These are phyloP conservation scores for Drosophila equinoxialis DNA, from an alignment of 1,140 invertebrate genomes.

Conservation along the genomic window DNA sequence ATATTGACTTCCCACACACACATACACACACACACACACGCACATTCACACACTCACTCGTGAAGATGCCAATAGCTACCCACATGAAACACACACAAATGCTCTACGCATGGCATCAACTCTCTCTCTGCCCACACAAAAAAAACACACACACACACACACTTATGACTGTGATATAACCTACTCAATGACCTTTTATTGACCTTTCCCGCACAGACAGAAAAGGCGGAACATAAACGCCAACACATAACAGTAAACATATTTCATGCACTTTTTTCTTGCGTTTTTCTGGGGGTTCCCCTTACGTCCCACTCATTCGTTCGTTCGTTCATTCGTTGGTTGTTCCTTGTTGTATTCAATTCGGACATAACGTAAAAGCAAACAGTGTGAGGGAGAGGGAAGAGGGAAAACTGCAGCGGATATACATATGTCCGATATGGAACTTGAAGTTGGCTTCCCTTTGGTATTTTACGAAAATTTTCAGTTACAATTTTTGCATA, in stretches of 20 bases:
- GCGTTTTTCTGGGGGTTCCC: not conserved
- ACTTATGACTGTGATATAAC: conserved; percentile 48
- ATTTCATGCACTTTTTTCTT: conserved; percentile 67
- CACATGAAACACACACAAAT: conserved; percentile 13
- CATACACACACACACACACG: conserved; percentile 6
- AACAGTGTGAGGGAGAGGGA: not conserved
- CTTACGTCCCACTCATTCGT: not conserved
- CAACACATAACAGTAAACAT: conserved; percentile 74
- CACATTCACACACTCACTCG: conserved; percentile 8
- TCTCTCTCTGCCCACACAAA: not conserved
- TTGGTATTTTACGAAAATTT: conserved; percentile 62
- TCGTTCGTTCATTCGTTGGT: not conserved
- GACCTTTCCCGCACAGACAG: conserved; percentile 57
- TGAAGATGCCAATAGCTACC: conserved; percentile 4
- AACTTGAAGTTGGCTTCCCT: conserved; percentile 18
- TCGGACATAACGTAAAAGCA: conserved; percentile 49
- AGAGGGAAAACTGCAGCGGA: not conserved
- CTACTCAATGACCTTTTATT: conserved; percentile 73
- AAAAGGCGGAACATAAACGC: conserved; percentile 59
- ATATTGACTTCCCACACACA: conserved; percentile 56
- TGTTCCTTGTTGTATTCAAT: conserved; percentile 48
- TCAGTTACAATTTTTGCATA: conserved; percentile 74
- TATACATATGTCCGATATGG: conserved; percentile 7
- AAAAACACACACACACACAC: conserved; percentile 27
- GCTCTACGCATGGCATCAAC: conserved; percentile 15